These are phyloP conservation scores for Chymomyza fuscimana DNA, from an alignment of 2,888 invertebrate genomes.

Conservation along the genomic window DNA sequence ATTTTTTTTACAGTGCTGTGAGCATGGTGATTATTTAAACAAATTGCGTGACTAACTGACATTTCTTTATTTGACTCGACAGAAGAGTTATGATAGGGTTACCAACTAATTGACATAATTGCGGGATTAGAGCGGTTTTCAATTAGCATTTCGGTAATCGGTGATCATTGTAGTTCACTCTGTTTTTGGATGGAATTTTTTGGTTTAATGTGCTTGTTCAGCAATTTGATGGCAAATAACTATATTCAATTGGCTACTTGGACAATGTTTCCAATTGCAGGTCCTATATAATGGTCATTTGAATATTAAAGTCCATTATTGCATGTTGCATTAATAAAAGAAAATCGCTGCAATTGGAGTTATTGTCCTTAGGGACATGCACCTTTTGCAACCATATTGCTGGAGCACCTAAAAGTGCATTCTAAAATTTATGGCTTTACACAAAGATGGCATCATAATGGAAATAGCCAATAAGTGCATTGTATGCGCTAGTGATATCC, in stretches of 20 bases:
- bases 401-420: neutral
- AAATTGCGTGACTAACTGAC: conserved; percentile 67
- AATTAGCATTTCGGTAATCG: conserved; percentile 57
- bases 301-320: neutral
- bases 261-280: conserved; percentile 37
- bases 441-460: neutral
- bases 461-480: neutral
- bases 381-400: neutral
- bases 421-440: neutral
- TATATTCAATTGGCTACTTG: conserved; percentile 49
- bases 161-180: conserved; percentile 20
- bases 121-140: conserved; percentile 54
- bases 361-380: conserved; percentile 11
- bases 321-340: neutral
- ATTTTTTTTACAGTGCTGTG: neutral
- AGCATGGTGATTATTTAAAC: conserved; percentile 63
- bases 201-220: conserved; percentile 25
- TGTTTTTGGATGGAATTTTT: conserved; percentile 40
- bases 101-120: conserved; percentile 63
- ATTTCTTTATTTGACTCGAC: conserved; percentile 50
- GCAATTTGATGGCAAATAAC: conserved; percentile 37
- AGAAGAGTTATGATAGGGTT: conserved; percentile 58
- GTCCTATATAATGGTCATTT: conserved; percentile 18
- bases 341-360: conserved; percentile 3
- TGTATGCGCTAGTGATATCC: neutral